Conservation (phyloP, 2,113 vertebrate genomes). For the Sakesphorus luctuosus region DNA sequence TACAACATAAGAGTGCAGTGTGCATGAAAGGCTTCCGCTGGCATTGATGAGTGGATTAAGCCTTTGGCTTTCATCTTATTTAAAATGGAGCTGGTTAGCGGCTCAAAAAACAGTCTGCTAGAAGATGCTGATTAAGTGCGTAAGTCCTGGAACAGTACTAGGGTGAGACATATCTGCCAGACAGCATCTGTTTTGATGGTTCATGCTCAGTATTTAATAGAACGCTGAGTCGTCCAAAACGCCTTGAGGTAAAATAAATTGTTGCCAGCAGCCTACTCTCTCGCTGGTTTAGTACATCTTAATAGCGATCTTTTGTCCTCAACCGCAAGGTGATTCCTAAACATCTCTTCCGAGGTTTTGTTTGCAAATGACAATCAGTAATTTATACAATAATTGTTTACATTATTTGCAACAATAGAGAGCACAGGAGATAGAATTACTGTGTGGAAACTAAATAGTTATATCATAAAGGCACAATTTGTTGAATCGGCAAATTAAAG, state of each 20-base stretch:
- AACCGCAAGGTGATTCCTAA: conserved; percentile 48
- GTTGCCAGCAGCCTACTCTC: conserved; percentile 44
- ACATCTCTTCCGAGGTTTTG: background rate
- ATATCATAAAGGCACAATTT: conserved; percentile 8
- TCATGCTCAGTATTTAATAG: conserved; percentile 45
- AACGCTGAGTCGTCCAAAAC: background rate
- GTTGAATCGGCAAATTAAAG: conserved; percentile 46
- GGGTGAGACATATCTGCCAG: conserved; percentile 26
- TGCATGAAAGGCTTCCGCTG: background rate
- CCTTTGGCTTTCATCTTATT: background rate
- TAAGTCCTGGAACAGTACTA: conserved; percentile 24
- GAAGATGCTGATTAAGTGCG: conserved; percentile 24
- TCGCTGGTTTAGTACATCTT: background rate
- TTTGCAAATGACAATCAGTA: conserved; percentile 31
- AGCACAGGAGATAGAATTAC: background rate
- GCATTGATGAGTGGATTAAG: background rate
- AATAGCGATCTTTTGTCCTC: conserved; percentile 6
- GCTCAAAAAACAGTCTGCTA: background rate
- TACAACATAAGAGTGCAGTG: background rate
- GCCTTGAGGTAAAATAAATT: conserved; percentile 40
- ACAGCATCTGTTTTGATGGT: conserved; percentile 12
- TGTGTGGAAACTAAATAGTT: background rate
- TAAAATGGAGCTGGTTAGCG: background rate
- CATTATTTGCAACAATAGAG: background rate
- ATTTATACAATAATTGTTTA: conserved; percentile 18